Conservation (phyloP, 53 echinoderm and acorn worm species). For the Henricia sp. region DNA sequence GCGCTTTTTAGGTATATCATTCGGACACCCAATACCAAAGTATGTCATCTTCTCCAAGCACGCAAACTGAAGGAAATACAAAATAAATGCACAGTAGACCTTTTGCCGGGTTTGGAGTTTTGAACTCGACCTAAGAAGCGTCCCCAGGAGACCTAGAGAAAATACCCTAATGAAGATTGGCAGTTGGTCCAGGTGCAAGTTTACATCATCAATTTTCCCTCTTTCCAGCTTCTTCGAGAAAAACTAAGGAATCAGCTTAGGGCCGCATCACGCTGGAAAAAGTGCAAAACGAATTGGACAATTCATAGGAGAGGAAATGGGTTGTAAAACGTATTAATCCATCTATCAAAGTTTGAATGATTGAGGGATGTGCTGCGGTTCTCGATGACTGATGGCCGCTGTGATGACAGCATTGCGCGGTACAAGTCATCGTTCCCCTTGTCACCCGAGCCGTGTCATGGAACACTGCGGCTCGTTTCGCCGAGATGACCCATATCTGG, state of each 20-base stretch:
- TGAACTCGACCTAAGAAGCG: conserved; percentile 40
- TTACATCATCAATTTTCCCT: conserved; percentile 63
- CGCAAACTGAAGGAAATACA: too few species aligned
- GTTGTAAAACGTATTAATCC: conserved; percentile 67
- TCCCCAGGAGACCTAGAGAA: conserved; percentile 49
- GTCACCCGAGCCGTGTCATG: neutral
- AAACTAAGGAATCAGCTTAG: conserved; percentile 26
- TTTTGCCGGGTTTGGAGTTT: conserved; percentile 12
- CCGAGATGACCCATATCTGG: too few species aligned
- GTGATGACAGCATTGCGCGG: conserved; percentile 12
- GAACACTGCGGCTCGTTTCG: conserved; percentile 2
- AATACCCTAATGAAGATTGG: conserved; percentile 57
- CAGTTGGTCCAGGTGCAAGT: conserved; percentile 57
- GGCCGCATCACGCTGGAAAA: conserved; percentile 45
- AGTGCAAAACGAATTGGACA: conserved; percentile 67
- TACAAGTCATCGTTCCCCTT: conserved; percentile 16
- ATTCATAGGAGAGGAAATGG: conserved; percentile 63
- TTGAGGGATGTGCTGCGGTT: conserved; percentile 32
- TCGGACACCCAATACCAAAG: too few species aligned
- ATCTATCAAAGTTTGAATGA: conserved; percentile 49
- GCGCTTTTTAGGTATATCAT: too few species aligned
- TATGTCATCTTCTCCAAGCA: too few species aligned
- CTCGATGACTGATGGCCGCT: conserved; percentile 30
- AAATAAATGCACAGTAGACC: too few species aligned
- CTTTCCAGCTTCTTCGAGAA: conserved; percentile 8